These are phyloP conservation scores for Brachyalestes nurse DNA, from an alignment of 2,797 vertebrate genomes.

Conservation along the genomic window DNA sequence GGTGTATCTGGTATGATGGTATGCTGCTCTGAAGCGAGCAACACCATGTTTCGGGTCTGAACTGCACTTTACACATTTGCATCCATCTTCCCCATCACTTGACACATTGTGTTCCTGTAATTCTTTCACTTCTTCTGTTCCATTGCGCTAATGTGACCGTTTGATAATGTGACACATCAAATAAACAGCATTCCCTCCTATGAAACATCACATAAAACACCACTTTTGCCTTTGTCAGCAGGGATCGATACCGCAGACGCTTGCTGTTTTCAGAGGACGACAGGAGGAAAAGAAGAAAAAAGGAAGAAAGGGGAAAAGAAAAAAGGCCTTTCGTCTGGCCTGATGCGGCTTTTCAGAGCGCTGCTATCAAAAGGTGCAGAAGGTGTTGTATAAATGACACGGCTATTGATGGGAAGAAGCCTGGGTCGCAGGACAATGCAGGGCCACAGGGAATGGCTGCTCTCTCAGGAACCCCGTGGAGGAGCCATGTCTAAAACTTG, in stretches of 20 bases:
- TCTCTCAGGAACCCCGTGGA: background rate
- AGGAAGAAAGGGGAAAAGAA: background rate
- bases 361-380: background rate
- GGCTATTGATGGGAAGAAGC: background rate
- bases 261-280: conserved; percentile 24
- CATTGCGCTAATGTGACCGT: conserved; percentile 6
- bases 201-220: conserved; percentile 7
- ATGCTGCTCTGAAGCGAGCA: background rate
- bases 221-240: background rate
- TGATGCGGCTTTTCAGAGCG: conserved; percentile 17
- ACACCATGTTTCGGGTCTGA: background rate
- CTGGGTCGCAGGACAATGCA: background rate
- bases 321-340: background rate
- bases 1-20: background rate
- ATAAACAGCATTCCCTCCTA: background rate
- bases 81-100: too few species aligned
- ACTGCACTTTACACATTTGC: background rate
- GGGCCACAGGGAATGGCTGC: background rate
- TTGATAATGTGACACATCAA: conserved; percentile 7
- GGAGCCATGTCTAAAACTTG: background rate
- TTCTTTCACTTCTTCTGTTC: background rate
- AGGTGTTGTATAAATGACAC: background rate
- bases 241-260: conserved; percentile 27
- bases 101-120: background rate
- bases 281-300: background rate